Base-by-base conservation (phyloP, 2,888 invertebrate species). In the Lamproptera curius region DNA sequence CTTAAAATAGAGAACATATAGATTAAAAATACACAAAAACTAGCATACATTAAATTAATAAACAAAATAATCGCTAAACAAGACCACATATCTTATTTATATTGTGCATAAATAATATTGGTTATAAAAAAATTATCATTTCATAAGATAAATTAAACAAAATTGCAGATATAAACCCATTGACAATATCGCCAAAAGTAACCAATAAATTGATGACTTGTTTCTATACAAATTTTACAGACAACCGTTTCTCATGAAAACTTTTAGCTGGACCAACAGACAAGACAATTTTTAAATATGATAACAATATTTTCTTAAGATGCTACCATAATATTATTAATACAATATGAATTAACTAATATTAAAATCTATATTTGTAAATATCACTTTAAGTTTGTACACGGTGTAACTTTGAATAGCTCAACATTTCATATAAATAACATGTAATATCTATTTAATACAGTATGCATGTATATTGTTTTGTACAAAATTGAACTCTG, bases 331-430 rank as follows among this genome's bases (percentile, higher is more conserved):
- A 10, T 10, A 5, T 20, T 6, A 20, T 20, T 20, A 20, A 20
- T 20, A 6, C 20, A n/a, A n/a, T 20, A 20, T 20, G 20, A 5
- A 20, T 20, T 20, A 20, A 5, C 6, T 20, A 20, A n/a, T n/a
- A n/a, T n/a, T 20, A 20, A 20, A 20, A 5, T 20, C 4, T 20
- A 20, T 5, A 28, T 10, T 23, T 44, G 34, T 34, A 34, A 34
- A 42, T 42, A 42, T 42, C 37, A 45, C 38, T 33, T 20, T 37
- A 31, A 28, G 23, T 38, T 45, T 45, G 38, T 38, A 45, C 38
- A 45, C n/a, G 38, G 10, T 23, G n/a, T 16, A 4, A 45, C 16
- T 5, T 6, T 23, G 23, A 4, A 4, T 8, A 6, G 28, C n/a
- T 28, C 3, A 2, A 10, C 10, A 28, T 2, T 10, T 28, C 28